phyloP scores from a whole-genome alignment of 2,888 invertebrate genomes.

The Metallyticus violacea region DNA sequence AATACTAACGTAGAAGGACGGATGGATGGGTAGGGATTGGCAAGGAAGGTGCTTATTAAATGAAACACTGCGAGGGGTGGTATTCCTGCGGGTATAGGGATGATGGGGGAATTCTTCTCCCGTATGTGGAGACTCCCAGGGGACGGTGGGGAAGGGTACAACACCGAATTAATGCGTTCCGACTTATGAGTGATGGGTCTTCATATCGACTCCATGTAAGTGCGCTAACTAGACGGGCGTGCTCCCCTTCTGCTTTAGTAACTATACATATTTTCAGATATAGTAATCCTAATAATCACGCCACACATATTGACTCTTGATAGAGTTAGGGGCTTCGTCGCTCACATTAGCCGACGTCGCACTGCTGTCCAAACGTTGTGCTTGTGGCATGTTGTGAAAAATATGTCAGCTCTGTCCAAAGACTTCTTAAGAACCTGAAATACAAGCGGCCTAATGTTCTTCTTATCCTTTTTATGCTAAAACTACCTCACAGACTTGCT shows the following conservation, averaged over 20 bases:
- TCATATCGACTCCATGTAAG: slow-evolving; percentile 6
- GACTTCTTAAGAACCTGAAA: not conserved
- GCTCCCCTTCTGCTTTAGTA: not conserved
- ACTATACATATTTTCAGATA: not conserved
- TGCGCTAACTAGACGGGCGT: not conserved
- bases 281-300: not conserved
- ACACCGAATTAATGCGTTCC: slow-evolving; percentile 24
- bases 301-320: not conserved
- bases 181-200: slow-evolving; percentile 28
- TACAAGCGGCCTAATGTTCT: too few relatives aligned
- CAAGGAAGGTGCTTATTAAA: slow-evolving; percentile 32
- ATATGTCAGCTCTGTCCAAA: not conserved
- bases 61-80: slow-evolving; percentile 26
- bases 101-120: slow-evolving; percentile 15
- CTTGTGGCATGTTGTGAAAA: not conserved
- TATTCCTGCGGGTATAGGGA: slow-evolving; percentile 24
- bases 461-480: too few relatives aligned
- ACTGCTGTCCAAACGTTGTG: not conserved
- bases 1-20: slow-evolving; percentile 10
- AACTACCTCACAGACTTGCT: too few relatives aligned
- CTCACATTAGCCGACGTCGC: too few relatives aligned
- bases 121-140: slow-evolving; percentile 11
- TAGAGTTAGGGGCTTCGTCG: not conserved
- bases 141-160: slow-evolving; percentile 15
- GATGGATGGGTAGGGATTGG: not conserved